These are phyloP conservation scores for Rhimphoctona megacephalus DNA, from an alignment of 2,888 invertebrate species.

Conservation along the genomic window DNA sequence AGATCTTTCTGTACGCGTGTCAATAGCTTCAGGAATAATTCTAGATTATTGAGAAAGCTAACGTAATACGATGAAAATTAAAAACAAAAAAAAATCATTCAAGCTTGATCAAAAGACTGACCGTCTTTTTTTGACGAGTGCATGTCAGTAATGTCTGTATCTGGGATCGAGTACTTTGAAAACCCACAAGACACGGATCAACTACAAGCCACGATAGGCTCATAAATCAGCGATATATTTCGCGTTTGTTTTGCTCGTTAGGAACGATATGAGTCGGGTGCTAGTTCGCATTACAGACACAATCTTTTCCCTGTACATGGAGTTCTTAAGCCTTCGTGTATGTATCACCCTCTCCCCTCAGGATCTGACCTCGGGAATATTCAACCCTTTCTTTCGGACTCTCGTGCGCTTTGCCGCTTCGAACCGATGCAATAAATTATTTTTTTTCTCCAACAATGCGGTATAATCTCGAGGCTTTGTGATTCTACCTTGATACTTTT, in stretches of 20 bases:
- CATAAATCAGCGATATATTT: constrained; percentile 79
- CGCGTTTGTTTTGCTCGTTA: constrained; percentile 80
- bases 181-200: constrained; percentile 49
- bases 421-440: constrained; percentile 57
- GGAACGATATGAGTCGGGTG: constrained; percentile 70
- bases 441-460: constrained; percentile 33
- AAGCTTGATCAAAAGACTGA: constrained; percentile 58
- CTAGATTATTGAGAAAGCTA: not conserved
- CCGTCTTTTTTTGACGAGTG: constrained; percentile 50
- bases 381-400: constrained; percentile 61
- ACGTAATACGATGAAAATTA: constrained; percentile 7
- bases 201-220: constrained; percentile 67
- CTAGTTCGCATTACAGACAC: constrained; percentile 23
- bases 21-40: constrained; percentile 40
- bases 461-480: constrained; percentile 32
- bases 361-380: constrained; percentile 61
- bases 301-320: constrained; percentile 37
- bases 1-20: constrained; percentile 34
- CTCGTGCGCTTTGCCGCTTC: constrained; percentile 2
- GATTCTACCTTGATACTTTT: constrained; percentile 23
- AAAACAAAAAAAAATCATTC: constrained; percentile 15
- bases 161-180: constrained; percentile 38
- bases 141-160: constrained; percentile 68
- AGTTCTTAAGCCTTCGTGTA: constrained; percentile 26
- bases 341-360: constrained; percentile 31